These are phyloP conservation scores for Capitulum mitella DNA, from an alignment of 2,888 invertebrate species.

Conservation along the genomic window DNA sequence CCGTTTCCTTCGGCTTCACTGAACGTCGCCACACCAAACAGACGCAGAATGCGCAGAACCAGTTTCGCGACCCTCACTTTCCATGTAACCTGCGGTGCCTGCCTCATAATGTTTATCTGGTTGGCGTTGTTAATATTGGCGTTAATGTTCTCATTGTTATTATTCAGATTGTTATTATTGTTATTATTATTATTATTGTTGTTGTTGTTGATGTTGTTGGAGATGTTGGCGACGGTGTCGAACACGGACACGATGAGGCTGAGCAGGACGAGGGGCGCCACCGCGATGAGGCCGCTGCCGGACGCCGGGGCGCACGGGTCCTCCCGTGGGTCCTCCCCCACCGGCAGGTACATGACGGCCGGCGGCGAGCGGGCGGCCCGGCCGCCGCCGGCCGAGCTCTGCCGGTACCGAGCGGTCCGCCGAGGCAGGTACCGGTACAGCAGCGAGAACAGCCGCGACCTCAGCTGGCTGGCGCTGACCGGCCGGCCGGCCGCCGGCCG, in stretches of 20 bases:
- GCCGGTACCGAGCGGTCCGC: not conserved
- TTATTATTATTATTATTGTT: constrained; percentile 32
- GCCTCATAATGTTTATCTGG: not conserved
- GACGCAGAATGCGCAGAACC: not conserved
- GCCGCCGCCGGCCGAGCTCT: not conserved
- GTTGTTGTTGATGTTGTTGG: constrained; percentile 31
- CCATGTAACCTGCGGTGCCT: not conserved
- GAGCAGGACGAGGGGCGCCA: constrained; percentile 30
- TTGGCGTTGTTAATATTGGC: constrained; percentile 28
- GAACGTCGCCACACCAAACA: too few relatives aligned
- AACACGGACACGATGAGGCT: constrained; percentile 30
- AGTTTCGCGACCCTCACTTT: not conserved
- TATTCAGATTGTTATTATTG: constrained; percentile 30
- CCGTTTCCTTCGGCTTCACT: too few relatives aligned
- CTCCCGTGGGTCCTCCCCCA: not conserved
- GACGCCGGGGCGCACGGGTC: constrained; percentile 30
- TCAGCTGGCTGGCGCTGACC: not conserved
- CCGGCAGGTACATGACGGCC: not conserved
- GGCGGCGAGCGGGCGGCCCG: not conserved
- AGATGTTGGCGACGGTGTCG: constrained; percentile 30
- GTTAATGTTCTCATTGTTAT: constrained; percentile 28
- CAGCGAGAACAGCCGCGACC: not conserved
- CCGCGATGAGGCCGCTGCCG: constrained; percentile 29
- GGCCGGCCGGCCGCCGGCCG: too few relatives aligned
- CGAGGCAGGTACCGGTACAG: not conserved